Conservation (phyloP, 2,888 invertebrate genomes). For the Mythimna lalbum region DNA sequence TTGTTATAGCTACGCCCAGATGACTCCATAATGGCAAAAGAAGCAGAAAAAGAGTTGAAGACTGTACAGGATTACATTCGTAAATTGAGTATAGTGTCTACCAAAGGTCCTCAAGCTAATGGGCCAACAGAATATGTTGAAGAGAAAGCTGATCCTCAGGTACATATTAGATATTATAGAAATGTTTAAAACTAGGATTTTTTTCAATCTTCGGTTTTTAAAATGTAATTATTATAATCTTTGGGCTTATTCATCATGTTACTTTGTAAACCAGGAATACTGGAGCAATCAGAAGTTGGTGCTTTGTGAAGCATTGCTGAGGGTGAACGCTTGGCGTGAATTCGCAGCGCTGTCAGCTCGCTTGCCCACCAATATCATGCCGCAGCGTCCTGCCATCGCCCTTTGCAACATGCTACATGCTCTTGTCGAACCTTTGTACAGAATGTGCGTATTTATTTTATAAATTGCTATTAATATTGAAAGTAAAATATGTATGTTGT, state of each 20-base stretch:
- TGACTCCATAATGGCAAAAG: slow-evolving; percentile 94
- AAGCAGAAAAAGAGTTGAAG: slow-evolving; percentile 95
- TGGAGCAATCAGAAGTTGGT: slow-evolving; percentile 97
- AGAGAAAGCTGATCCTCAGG: slow-evolving; percentile 93
- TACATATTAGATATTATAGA: slow-evolving; percentile 66
- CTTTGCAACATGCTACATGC: slow-evolving; percentile 95
- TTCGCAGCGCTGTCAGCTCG: slow-evolving; percentile 95
- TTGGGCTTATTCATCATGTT: slow-evolving; percentile 1
- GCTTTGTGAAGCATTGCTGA: slow-evolving; percentile 96
- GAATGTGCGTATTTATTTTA: slow-evolving; percentile 87
- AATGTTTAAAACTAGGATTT: neutral
- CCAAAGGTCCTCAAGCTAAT: slow-evolving; percentile 95
- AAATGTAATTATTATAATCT: neutral
- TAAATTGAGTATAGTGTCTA: slow-evolving; percentile 95
- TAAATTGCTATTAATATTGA: slow-evolving; percentile 2
- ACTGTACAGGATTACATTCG: slow-evolving; percentile 97
- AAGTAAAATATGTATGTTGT: neutral
- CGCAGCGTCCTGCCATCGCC: slow-evolving; percentile 94
- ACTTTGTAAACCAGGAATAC: slow-evolving; percentile 79
- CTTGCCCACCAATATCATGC: slow-evolving; percentile 95
- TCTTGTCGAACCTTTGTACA: slow-evolving; percentile 96
- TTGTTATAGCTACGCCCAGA: slow-evolving; percentile 94
- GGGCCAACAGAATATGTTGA: slow-evolving; percentile 92
- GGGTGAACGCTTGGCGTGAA: slow-evolving; percentile 97
- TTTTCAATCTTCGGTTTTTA: neutral